Evolutionary conservation across 2,888 invertebrate genomes (phyloP).

Genomic region (Torymus texanus): DNA sequence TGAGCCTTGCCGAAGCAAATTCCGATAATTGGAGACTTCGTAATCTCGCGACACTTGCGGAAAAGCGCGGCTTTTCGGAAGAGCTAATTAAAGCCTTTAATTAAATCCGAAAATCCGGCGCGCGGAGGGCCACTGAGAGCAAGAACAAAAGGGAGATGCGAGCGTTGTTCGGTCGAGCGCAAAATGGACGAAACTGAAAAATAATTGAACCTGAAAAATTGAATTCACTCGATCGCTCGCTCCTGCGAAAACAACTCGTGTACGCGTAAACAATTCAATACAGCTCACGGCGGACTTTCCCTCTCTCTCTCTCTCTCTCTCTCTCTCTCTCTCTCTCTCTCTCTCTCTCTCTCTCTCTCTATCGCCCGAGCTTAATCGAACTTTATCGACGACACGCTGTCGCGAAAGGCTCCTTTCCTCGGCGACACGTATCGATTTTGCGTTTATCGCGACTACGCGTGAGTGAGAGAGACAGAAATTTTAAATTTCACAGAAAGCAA

Average conservation of each 20-base stretch:
- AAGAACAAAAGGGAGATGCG: too few relatives aligned
- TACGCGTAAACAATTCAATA: slow-evolving; percentile 4
- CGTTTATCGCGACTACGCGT: too few relatives aligned
- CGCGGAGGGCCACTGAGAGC: too few relatives aligned
- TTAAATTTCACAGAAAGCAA: too few relatives aligned
- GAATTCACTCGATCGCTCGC: too few relatives aligned
- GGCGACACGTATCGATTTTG: too few relatives aligned
- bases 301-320: too few relatives aligned
- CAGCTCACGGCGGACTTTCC: not conserved
- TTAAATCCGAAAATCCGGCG: slow-evolving; percentile 11
- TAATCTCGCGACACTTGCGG: slow-evolving; percentile 14
- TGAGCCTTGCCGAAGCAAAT: slow-evolving; percentile 37
- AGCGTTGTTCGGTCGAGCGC: too few relatives aligned
- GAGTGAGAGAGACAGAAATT: too few relatives aligned
- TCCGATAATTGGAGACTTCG: slow-evolving; percentile 40
- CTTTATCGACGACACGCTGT: slow-evolving; percentile 9
- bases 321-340: not conserved
- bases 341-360: not conserved
- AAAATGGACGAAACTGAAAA: too few relatives aligned
- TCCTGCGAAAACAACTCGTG: not conserved
- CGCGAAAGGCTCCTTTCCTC: not conserved
- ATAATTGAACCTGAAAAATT: too few relatives aligned
- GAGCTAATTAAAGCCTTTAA: slow-evolving; percentile 43
- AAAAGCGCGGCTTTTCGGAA: slow-evolving; percentile 18
- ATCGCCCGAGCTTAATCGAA: not conserved